Percentiles rank a stretch among this genome's conserved stretches.
Conservation (phyloP, 2,888 invertebrate genomes). For the Sarcophaga carnaria region DNA sequence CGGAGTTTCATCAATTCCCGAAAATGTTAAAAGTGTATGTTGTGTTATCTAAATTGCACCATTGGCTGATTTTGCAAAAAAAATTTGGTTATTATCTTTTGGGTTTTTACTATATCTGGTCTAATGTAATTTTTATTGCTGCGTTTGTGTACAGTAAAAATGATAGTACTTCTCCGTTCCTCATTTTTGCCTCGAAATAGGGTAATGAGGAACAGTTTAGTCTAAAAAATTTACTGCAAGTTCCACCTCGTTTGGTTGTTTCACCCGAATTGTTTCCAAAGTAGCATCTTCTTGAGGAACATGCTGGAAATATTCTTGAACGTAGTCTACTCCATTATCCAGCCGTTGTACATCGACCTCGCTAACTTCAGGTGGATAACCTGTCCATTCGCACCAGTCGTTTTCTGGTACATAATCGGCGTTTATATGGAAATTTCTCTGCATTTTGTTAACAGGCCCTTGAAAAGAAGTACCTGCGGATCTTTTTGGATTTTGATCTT, state of each 20-base stretch:
- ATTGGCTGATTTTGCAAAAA: too few species aligned
- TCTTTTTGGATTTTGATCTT: background rate
- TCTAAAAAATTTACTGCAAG: background rate
- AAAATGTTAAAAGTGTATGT: background rate
- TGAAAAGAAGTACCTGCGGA: background rate
- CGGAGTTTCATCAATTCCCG: background rate
- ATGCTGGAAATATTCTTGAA: background rate
- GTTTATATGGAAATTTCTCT: background rate
- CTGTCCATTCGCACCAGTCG: background rate
- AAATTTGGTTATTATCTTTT: background rate
- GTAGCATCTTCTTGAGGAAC: background rate
- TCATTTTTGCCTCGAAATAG: background rate
- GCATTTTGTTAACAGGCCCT: background rate
- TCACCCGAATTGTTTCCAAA: too few species aligned
- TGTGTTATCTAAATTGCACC: background rate
- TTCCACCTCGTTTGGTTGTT: too few species aligned
- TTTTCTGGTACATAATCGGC: background rate
- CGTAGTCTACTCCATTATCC: background rate
- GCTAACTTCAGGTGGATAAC: background rate
- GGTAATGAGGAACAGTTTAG: too few species aligned
- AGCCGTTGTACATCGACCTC: background rate
- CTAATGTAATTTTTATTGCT: conserved; percentile 20
- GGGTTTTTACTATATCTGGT: background rate
- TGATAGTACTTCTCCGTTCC: background rate
- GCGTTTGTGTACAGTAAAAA: background rate